Percentiles rank a stretch among this genome's conserved stretches.
Evolutionary conservation across 2,888 invertebrate species (phyloP).

Genomic region (Drosophila merina): DNA sequence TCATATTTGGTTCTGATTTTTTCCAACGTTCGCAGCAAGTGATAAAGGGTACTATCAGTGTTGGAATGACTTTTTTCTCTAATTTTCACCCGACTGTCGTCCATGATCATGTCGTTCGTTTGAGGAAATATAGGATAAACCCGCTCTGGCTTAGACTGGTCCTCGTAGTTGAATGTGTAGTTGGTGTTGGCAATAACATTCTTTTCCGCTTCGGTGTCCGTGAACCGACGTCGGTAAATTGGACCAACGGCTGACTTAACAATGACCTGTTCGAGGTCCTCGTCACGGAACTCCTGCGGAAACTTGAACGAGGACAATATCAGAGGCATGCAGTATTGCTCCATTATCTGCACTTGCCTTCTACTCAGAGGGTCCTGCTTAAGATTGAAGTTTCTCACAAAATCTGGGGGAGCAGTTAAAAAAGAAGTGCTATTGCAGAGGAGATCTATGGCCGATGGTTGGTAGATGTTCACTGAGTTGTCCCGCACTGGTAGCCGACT

Average conservation of each 20-base stretch:
- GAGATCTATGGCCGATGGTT: not conserved
- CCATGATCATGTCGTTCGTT: no score
- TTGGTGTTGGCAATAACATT: not conserved
- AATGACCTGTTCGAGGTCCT: slow-evolving; percentile 36
- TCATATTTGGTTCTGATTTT: slow-evolving; percentile 44
- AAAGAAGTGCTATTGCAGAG: not conserved
- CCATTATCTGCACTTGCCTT: slow-evolving; percentile 37
- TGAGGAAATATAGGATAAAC: slow-evolving; percentile 61
- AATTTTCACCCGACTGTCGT: not conserved
- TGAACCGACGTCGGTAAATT: slow-evolving; percentile 24
- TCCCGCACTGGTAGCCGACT: not conserved
- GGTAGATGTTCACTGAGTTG: slow-evolving; percentile 45
- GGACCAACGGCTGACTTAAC: not conserved
- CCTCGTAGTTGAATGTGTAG: slow-evolving; percentile 50
- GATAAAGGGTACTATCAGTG: slow-evolving; percentile 9
- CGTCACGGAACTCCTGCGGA: slow-evolving; percentile 62
- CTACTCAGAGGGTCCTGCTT: slow-evolving; percentile 6
- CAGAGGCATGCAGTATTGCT: slow-evolving; percentile 66
- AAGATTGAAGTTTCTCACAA: slow-evolving; percentile 32
- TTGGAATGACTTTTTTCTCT: not conserved
- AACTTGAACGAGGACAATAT: slow-evolving; percentile 79
- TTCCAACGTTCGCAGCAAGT: slow-evolving; percentile 39
- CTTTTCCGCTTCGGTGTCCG: not conserved
- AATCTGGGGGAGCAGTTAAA: not conserved
- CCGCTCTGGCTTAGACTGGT: slow-evolving; percentile 75